Evolutionary conservation across 2,888 invertebrate genomes (phyloP), one percentile per base, ranked within the genome.

Genomic region (Scotopteryx bipunctaria): DNA sequence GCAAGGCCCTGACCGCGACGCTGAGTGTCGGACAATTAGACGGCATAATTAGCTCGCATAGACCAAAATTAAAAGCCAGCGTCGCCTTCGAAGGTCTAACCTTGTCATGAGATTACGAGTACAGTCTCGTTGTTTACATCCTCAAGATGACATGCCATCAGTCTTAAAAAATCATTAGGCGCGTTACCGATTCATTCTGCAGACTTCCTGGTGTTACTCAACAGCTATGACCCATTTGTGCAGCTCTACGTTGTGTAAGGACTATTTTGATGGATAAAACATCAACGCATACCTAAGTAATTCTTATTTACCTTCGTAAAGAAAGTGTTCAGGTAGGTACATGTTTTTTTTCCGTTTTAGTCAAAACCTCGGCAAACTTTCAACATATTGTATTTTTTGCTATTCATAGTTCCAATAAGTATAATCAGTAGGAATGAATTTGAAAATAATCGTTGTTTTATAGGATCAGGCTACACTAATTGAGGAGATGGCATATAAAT

Each of bases 1-100:
- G 76, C 81, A 75, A 79, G 86, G 70, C 78, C 83, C 74, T 81
- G 86, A 82, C 86, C 81, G 73, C 70, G 44, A 56, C 64, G 65
- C 70, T 67, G 65, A 66, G 66, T 67, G 65, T 67, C 68, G 71
- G 71, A 78, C 76, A 75, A 81, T 81, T 72, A 77, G 67, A 66
- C 63, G 58, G 56, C 55, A 68, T 66, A 67, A 69, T 69, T 66
- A 69, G 68, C 59, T 65, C 46, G 38, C 55, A 57, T 61, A 59
- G 61, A 53, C 52, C 44, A 61, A 57, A 55, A 61, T 59, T 59
- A 57, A 55, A 57, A 61, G 53, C 53, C 54, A 57, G 48, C 57
- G 60, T 60, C 60, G 50, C 37, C 56, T 52, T 59, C 44, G 55
- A 53, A 61, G 61, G 48, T 54, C 56, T 59, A 65, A 69, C 75